These are phyloP conservation scores for Pissodes strobi DNA, from an alignment of 1,140 invertebrate genomes.

Conservation along the genomic window DNA sequence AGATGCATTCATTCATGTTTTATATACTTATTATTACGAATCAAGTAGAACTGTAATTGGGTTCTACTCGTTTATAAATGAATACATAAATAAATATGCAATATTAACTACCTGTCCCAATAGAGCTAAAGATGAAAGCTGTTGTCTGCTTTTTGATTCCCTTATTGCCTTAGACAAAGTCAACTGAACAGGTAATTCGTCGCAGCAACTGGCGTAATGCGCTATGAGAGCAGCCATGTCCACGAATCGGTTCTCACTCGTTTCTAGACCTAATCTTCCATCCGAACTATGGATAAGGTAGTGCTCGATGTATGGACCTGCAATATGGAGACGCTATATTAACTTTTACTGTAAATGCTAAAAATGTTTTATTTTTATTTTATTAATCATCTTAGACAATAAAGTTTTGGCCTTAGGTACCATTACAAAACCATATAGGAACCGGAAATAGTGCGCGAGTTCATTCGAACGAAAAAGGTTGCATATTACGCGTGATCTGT, in stretches of 20 bases:
- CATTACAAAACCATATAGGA: no score
- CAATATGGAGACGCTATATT: background rate
- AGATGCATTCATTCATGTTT: no score
- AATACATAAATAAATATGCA: no score
- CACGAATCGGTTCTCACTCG: constrained; percentile 89
- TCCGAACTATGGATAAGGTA: constrained; percentile 89
- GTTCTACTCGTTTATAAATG: no score
- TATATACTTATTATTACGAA: no score
- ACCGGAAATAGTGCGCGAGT: no score
- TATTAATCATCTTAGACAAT: no score
- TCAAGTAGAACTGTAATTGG: no score
- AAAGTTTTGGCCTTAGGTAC: no score
- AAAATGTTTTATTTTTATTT: background rate
- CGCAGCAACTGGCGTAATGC: constrained; percentile 91
- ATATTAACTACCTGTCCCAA: constrained; percentile 70
- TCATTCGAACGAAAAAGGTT: no score
- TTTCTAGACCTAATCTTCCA: constrained; percentile 84
- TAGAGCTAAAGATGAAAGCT: constrained; percentile 85
- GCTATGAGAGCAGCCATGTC: constrained; percentile 89
- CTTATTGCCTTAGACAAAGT: constrained; percentile 80
- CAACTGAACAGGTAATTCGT: constrained; percentile 91
- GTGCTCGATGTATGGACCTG: constrained; percentile 89
- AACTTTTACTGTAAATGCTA: background rate
- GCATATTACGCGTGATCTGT: no score
- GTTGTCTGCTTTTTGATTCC: constrained; percentile 85